Conservation (phyloP, 2,797 vertebrate species). For the Calcarius lapponicus region DNA sequence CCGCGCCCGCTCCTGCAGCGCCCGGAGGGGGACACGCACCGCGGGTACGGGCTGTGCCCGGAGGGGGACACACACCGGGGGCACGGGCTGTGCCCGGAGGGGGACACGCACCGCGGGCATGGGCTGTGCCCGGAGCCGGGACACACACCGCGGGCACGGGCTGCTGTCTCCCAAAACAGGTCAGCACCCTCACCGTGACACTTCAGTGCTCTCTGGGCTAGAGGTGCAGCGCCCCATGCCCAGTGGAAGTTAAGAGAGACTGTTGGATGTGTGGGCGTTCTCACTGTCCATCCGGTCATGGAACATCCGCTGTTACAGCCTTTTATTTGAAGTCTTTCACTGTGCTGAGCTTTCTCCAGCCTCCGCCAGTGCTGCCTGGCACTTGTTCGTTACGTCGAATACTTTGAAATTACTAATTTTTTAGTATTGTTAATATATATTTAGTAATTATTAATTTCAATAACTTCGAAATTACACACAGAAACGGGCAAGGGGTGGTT, state of each 20-base stretch:
- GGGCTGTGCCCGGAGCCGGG: too few species aligned
- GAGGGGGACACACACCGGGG: fast-evolving
- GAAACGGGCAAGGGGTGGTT: neutral
- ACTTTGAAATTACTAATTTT: too few species aligned
- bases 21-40: too few species aligned
- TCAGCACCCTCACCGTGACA: fast-evolving
- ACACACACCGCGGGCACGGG: too few species aligned
- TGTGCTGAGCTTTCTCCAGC: neutral
- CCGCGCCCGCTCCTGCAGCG: too few species aligned
- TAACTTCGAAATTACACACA: neutral
- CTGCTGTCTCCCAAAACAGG: fast-evolving
- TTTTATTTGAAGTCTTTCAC: neutral
- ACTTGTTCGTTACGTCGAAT: neutral
- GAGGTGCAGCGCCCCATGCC: fast-evolving
- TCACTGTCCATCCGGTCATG: fast-evolving
- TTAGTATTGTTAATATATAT: too few species aligned
- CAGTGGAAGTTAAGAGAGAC: neutral
- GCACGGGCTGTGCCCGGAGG: too few species aligned
- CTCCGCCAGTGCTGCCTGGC: neutral
- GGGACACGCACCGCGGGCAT: too few species aligned
- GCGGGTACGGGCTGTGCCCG: too few species aligned
- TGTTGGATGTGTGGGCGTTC: neutral
- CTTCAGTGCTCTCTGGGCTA: fast-evolving
- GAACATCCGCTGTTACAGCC: neutral
- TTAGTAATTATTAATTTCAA: too few species aligned